Percentiles rank a stretch among this genome's conserved stretches.
Conservation (phyloP, 2,113 vertebrate species). For the Odocoileus virginianus region DNA sequence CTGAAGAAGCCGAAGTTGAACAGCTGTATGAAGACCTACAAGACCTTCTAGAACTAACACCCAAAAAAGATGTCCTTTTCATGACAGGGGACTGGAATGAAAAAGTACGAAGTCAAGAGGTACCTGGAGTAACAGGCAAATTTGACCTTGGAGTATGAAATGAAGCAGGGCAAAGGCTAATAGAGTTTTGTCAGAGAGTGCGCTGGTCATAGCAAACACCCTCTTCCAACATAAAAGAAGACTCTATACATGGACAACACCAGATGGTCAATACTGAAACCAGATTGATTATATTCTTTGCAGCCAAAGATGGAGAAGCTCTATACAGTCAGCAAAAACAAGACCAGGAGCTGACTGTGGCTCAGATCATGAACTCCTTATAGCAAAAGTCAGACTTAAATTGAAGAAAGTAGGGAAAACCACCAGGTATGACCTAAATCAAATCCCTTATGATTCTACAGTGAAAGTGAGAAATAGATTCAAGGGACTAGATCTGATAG, state of each 20-base stretch:
- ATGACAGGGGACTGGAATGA: neutral
- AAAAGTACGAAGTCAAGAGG: neutral
- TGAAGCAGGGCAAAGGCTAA: neutral
- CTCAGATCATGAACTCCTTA: neutral
- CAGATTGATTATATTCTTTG: neutral
- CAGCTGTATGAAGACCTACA: neutral
- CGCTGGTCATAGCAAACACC: neutral
- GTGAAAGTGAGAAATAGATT: too few relatives aligned
- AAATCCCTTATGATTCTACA: too few relatives aligned
- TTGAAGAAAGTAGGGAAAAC: neutral
- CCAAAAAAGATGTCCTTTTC: neutral
- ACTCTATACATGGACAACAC: neutral
- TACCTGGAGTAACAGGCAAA: neutral
- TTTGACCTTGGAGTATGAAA: neutral
- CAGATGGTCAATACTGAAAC: neutral
- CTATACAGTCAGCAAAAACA: neutral
- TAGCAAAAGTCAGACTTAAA: neutral
- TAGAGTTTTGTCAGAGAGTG: neutral
- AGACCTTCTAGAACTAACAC: neutral
- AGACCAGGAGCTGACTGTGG: neutral
- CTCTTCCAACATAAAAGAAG: neutral
- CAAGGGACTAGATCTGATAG: too few relatives aligned
- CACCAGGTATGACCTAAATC: too few relatives aligned
- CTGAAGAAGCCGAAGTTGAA: neutral
- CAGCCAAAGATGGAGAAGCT: neutral